A percentile compares a stretch with the other conserved stretches of the same genome.
Conservation (phyloP, 2,888 invertebrate species). For the Allacma fusca region DNA sequence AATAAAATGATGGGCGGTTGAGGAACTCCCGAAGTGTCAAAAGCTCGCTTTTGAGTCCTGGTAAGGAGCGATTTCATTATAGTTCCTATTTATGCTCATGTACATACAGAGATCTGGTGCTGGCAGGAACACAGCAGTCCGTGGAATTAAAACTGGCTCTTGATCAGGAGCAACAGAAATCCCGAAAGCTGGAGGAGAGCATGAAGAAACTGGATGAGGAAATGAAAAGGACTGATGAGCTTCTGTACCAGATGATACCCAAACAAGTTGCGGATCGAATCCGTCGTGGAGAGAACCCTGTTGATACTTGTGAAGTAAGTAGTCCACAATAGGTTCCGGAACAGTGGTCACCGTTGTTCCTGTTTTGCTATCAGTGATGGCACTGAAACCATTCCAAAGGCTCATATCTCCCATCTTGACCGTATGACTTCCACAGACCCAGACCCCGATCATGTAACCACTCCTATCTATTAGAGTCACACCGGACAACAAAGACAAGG, state of each 20-base stretch:
- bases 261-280: constrained; percentile 95
- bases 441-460: no score
- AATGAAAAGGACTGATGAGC: constrained; percentile 93
- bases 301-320: constrained; percentile 92
- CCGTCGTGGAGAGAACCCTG: constrained; percentile 92
- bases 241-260: constrained; percentile 98
- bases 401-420: no score
- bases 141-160: constrained; percentile 94
- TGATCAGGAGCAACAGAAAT: constrained; percentile 96
- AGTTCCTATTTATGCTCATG: no score
- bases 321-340: background rate
- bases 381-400: no score
- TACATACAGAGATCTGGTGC: constrained; percentile 91
- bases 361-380: no score
- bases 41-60: no score
- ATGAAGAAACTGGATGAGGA: constrained; percentile 95
- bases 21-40: no score
- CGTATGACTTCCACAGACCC: no score
- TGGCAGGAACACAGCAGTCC: constrained; percentile 96
- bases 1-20: no score
- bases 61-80: no score
- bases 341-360: background rate
- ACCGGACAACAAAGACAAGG: no score
- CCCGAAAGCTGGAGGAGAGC: constrained; percentile 93
- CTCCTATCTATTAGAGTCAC: no score